A percentile compares a stretch with the other conserved stretches of the same genome.
These are phyloP conservation scores for Orussus abietinus DNA, from an alignment of 1,140 invertebrate genomes.

Conservation along the genomic window DNA sequence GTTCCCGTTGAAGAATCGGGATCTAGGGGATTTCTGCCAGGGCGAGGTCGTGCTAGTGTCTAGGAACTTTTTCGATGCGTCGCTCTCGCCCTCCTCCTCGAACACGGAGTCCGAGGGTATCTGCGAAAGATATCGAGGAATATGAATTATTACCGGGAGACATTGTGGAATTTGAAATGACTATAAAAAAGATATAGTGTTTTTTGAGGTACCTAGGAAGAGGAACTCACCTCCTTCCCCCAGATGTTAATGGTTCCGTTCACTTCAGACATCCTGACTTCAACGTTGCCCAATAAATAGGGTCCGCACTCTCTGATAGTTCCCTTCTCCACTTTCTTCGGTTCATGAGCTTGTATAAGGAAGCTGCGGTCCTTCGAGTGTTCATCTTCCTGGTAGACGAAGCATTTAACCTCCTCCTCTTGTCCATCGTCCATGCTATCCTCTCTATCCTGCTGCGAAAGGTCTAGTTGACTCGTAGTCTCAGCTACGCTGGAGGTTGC, in stretches of 20 bases:
- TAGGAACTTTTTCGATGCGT: constrained; percentile 15
- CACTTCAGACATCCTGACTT: constrained; percentile 47
- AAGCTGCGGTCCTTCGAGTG: constrained; percentile 42
- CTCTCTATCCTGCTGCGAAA: too few relatives aligned
- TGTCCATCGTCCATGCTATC: too few relatives aligned
- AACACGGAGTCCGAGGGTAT: not conserved
- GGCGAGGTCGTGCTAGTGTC: constrained; percentile 3
- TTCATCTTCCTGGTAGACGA: constrained; percentile 43
- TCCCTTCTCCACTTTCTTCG: constrained; percentile 19
- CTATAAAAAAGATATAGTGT: too few relatives aligned
- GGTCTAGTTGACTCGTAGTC: too few relatives aligned
- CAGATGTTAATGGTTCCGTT: constrained; percentile 50
- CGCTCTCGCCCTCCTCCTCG: constrained; percentile 22
- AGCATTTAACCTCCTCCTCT: constrained; percentile 46
- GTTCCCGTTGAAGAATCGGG: constrained; percentile 17
- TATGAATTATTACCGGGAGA: too few relatives aligned
- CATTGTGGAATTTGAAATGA: too few relatives aligned
- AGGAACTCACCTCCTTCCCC: constrained; percentile 47
- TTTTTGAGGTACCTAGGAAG: too few relatives aligned
- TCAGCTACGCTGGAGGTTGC: too few relatives aligned
- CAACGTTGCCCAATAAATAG: constrained; percentile 46
- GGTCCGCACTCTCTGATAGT: constrained; percentile 42
- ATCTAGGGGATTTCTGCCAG: constrained; percentile 28
- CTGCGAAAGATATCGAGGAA: too few relatives aligned
- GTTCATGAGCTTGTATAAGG: constrained; percentile 42